A percentile compares a stretch with the other conserved stretches of the same genome.
Evolutionary conservation across 1,140 invertebrate species (phyloP).

Genomic region (Drosophila cardini): DNA sequence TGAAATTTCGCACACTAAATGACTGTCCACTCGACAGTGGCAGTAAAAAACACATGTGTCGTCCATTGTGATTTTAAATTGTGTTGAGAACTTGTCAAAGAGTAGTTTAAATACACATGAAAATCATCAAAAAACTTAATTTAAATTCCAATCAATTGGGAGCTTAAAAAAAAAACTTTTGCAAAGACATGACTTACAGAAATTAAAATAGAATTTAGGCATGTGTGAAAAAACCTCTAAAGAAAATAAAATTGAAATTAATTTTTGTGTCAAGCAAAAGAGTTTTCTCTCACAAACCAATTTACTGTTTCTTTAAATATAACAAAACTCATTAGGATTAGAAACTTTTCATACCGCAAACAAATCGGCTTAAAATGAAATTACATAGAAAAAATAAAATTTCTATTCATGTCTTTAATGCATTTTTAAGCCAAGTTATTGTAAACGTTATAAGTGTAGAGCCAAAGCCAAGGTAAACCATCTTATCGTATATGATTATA

Average conservation of each 20-base stretch:
- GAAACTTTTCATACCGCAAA: neutral
- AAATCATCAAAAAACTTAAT: conserved; percentile 1
- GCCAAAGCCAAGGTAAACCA: conserved; percentile 21
- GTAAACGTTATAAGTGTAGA: neutral
- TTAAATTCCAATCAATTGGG: neutral
- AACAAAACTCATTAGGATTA: neutral
- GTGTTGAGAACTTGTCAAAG: neutral
- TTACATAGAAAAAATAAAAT: neutral
- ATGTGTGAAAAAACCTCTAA: neutral
- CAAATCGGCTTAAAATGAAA: neutral
- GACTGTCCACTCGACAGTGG: neutral
- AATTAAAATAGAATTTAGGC: neutral
- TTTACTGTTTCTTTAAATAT: no score
- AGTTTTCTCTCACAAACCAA: neutral
- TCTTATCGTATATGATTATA: conserved; percentile 26
- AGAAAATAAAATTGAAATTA: neutral
- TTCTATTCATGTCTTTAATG: no score
- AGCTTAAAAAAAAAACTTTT: neutral
- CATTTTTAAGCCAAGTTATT: neutral
- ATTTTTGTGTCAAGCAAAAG: neutral
- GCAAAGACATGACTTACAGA: no score
- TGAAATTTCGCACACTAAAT: neutral
- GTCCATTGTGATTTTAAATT: neutral
- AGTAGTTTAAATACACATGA: conserved; percentile 16
- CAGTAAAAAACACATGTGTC: conserved; percentile 12